These are phyloP conservation scores for Drosophila quadrilineata DNA, from an alignment of 1,140 invertebrate genomes.

Conservation along the genomic window DNA sequence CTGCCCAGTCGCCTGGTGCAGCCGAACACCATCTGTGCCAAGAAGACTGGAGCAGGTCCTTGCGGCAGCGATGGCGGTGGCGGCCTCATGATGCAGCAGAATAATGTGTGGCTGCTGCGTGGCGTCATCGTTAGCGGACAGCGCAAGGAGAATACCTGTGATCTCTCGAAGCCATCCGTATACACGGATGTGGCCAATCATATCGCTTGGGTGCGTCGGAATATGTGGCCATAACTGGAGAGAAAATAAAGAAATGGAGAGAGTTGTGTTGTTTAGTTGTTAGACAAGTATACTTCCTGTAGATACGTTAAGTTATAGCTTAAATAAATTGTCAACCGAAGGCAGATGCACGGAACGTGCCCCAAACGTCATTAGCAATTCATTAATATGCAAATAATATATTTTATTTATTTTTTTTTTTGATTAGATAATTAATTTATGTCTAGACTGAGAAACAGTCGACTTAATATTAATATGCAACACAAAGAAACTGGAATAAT, in stretches of 20 bases:
- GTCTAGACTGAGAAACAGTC: too few species aligned
- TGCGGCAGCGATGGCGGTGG: slow-evolving; percentile 76
- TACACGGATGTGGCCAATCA: slow-evolving; percentile 78
- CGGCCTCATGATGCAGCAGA: slow-evolving; percentile 62
- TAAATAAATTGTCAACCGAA: neutral
- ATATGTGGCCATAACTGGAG: slow-evolving; percentile 52
- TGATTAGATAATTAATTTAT: too few species aligned
- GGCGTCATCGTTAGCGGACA: slow-evolving; percentile 59
- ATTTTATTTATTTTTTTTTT: too few species aligned
- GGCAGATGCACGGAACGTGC: slow-evolving; percentile 4
- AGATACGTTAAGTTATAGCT: neutral
- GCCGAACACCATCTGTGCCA: slow-evolving; percentile 71
- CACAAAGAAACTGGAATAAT: too few species aligned
- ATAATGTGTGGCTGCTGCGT: slow-evolving; percentile 61
- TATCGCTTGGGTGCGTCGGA: slow-evolving; percentile 62
- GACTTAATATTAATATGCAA: too few species aligned
- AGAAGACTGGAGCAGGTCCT: slow-evolving; percentile 64
- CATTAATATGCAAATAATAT: slow-evolving; percentile 21
- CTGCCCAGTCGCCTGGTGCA: slow-evolving; percentile 44
- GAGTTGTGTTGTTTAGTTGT: neutral
- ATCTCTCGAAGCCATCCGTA: slow-evolving; percentile 63
- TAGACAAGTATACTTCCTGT: neutral
- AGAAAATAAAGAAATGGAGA: neutral
- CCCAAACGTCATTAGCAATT: slow-evolving; percentile 13
- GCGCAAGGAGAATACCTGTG: slow-evolving; percentile 39